Percentiles rank a stretch among this genome's conserved stretches.
Conservation (phyloP, 2,113 vertebrate species). For the Ophthalmolycus amberensis region DNA sequence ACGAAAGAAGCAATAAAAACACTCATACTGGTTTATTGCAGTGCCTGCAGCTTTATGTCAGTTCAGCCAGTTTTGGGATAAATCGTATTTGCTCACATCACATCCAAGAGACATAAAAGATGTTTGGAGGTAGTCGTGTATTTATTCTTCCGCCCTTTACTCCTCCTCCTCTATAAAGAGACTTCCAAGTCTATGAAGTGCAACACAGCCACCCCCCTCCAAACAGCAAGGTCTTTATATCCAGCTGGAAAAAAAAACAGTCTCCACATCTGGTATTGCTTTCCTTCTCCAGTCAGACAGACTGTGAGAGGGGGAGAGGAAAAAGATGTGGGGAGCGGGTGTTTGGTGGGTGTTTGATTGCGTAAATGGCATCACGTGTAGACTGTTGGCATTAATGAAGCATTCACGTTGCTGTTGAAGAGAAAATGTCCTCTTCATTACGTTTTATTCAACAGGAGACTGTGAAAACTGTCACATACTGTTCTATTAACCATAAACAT, state of each 20-base stretch:
- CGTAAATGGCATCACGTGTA: constrained; percentile 51
- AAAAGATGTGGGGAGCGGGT: constrained; percentile 40
- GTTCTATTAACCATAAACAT: constrained; percentile 11
- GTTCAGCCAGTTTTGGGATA: constrained; percentile 33
- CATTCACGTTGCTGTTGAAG: neutral
- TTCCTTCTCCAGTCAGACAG: constrained; percentile 68
- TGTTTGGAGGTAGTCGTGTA: constrained; percentile 54
- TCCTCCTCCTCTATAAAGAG: constrained; percentile 69
- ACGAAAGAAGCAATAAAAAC: constrained; percentile 19
- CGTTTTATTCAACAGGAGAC: neutral
- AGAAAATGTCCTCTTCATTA: neutral
- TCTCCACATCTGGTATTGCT: constrained; percentile 79
- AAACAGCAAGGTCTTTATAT: constrained; percentile 76
- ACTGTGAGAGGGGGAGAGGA: constrained; percentile 47
- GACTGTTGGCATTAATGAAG: constrained; percentile 31
- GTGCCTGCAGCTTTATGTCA: neutral
- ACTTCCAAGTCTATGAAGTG: constrained; percentile 74
- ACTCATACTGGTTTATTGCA: neutral
- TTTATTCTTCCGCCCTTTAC: constrained; percentile 67
- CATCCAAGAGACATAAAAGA: constrained; percentile 63
- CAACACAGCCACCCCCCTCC: constrained; percentile 55
- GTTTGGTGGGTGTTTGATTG: constrained; percentile 41
- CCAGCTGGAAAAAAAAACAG: constrained; percentile 23
- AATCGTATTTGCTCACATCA: constrained; percentile 65
- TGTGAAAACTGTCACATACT: neutral